Conservation (phyloP, 2,113 vertebrate species). For the Nerophis ophidion region DNA sequence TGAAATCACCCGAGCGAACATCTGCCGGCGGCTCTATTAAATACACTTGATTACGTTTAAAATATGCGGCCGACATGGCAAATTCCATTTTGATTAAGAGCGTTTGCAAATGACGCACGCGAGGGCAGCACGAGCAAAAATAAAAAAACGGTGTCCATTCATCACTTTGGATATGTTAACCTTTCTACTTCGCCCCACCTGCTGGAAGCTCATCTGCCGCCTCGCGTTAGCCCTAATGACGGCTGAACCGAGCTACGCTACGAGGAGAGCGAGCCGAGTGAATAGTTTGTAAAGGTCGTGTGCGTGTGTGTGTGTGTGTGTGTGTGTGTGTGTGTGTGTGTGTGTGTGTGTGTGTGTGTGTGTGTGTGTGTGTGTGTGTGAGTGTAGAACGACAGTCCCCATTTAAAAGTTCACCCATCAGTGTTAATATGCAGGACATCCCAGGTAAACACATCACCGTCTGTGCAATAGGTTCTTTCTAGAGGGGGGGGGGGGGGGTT, state of each 20-base stretch:
- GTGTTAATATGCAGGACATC: too few relatives aligned
- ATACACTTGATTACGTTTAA: slow-evolving; percentile 45
- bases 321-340: not conserved
- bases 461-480: too few relatives aligned
- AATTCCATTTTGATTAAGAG: slow-evolving; percentile 41
- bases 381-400: not conserved
- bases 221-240: slow-evolving; percentile 30
- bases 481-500: too few relatives aligned
- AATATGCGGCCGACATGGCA: slow-evolving; percentile 28
- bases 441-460: too few relatives aligned
- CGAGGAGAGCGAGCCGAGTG: not conserved
- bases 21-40: slow-evolving; percentile 51
- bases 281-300: not conserved
- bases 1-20: slow-evolving; percentile 39
- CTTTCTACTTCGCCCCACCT: slow-evolving; percentile 44
- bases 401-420: not conserved
- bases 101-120: slow-evolving; percentile 24
- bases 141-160: slow-evolving; percentile 35
- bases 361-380: not conserved
- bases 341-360: not conserved
- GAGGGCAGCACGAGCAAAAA: slow-evolving; percentile 1
- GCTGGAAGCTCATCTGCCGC: slow-evolving; percentile 38
- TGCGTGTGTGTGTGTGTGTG: not conserved
- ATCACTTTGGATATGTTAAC: slow-evolving; percentile 42
- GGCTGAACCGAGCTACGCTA: slow-evolving; percentile 26